Evolutionary conservation across 2,797 vertebrate genomes (phyloP).

Genomic region (Eleutherodactylus coqui): DNA sequence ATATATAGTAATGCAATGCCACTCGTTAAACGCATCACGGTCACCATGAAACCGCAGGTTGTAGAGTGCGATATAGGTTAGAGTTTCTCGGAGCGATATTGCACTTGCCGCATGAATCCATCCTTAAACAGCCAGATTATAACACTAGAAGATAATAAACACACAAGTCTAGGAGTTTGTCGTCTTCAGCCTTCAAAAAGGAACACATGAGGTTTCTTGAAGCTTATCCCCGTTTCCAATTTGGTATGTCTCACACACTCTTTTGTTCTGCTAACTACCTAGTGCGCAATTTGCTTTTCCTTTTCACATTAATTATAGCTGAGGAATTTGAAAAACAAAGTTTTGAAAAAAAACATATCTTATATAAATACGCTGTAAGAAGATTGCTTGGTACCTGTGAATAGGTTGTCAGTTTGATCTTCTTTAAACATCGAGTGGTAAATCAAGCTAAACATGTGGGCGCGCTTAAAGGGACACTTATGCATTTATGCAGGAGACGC

Average conservation of each 20-base stretch:
- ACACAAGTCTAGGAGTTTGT: neutral
- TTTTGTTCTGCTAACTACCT: slow-evolving; percentile 41
- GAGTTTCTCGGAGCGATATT: too few relatives aligned
- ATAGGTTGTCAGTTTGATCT: slow-evolving; percentile 46
- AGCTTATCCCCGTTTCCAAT: slow-evolving; percentile 34
- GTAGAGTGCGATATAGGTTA: too few relatives aligned
- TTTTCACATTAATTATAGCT: slow-evolving; percentile 40
- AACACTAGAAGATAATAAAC: neutral
- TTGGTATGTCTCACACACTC: slow-evolving; percentile 28
- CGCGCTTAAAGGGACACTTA: slow-evolving; percentile 29
- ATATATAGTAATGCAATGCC: too few relatives aligned
- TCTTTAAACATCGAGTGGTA: slow-evolving; percentile 9
- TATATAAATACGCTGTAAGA: neutral
- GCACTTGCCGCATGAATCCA: neutral
- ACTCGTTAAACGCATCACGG: too few relatives aligned
- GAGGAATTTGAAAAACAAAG: slow-evolving; percentile 35
- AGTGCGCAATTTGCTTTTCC: slow-evolving; percentile 16
- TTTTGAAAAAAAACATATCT: slow-evolving; percentile 2
- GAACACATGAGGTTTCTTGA: slow-evolving; percentile 1
- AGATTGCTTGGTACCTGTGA: slow-evolving; percentile 27
- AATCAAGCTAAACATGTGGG: slow-evolving; percentile 42
- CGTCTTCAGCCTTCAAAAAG: slow-evolving; percentile 19
- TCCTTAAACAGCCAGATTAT: neutral
- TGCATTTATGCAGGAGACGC: slow-evolving; percentile 9
- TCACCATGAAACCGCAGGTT: too few relatives aligned